Percentiles rank a stretch among this genome's conserved stretches.
These are phyloP conservation scores for Harpagus bidentatus DNA, from an alignment of 2,113 vertebrate species.

Conservation along the genomic window DNA sequence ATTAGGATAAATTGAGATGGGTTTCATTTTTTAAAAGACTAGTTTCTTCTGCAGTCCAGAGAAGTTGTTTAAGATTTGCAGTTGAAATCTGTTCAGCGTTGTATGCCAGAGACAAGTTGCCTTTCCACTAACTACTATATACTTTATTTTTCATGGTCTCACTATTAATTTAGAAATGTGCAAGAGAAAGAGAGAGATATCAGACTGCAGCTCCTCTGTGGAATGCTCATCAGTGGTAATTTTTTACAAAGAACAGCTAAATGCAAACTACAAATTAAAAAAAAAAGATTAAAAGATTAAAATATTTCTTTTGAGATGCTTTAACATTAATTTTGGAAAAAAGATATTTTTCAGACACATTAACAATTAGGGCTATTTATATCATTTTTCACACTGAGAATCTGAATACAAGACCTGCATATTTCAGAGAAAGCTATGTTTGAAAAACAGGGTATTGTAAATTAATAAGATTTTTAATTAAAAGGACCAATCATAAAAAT, in stretches of 20 bases:
- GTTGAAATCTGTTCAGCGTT: background rate
- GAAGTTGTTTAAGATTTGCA: background rate
- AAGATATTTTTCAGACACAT: background rate
- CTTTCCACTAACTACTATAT: background rate
- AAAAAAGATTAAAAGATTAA: too few species aligned
- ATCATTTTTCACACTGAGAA: background rate
- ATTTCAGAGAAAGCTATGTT: background rate
- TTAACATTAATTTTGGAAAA: background rate
- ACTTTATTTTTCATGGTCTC: background rate
- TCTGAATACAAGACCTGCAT: background rate
- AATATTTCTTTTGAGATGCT: background rate
- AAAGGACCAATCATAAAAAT: background rate
- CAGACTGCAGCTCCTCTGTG: background rate
- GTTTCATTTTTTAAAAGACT: background rate
- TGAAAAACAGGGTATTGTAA: background rate
- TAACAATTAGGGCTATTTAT: background rate
- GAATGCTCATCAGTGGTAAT: background rate
- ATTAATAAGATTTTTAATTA: background rate
- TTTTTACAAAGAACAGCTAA: background rate
- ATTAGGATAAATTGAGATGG: background rate
- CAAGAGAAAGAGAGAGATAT: background rate
- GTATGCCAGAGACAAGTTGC: background rate
- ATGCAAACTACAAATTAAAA: background rate
- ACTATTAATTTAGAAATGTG: background rate
- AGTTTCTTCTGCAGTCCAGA: background rate